A percentile compares a stretch with the other conserved stretches of the same genome.
phyloP scores from a whole-genome alignment of 2,797 vertebrate genomes.

The Aulostomus chinensis region DNA sequence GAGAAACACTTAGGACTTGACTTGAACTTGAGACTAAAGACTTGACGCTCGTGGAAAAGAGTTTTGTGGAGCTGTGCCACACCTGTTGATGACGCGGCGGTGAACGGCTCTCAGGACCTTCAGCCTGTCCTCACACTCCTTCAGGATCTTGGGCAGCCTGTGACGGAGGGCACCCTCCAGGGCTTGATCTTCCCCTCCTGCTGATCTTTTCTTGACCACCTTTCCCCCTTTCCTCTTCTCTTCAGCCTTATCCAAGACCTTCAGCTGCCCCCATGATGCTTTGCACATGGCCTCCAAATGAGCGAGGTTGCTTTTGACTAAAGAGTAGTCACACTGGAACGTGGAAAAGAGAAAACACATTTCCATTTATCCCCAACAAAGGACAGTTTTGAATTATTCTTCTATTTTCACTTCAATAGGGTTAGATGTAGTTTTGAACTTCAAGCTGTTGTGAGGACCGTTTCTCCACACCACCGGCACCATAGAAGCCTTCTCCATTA shows the following conservation, averaged over 20 bases:
- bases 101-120: slow-evolving; percentile 79
- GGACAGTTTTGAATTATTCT: too few species aligned
- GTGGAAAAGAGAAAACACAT: not conserved
- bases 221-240: slow-evolving; percentile 56
- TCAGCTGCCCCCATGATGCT: slow-evolving; percentile 80
- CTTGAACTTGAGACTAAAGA: too few species aligned
- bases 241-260: slow-evolving; percentile 67
- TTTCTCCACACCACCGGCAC: too few species aligned
- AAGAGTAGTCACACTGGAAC: slow-evolving; percentile 76
- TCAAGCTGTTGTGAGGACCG: too few species aligned
- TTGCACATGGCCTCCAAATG: slow-evolving; percentile 76
- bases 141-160: slow-evolving; percentile 71
- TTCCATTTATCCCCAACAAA: too few species aligned
- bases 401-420: too few species aligned
- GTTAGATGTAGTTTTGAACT: too few species aligned
- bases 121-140: slow-evolving; percentile 76
- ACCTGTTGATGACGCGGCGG: slow-evolving; percentile 82
- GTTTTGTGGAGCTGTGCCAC: too few species aligned
- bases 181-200: slow-evolving; percentile 15
- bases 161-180: slow-evolving; percentile 42
- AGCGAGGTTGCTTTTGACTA: slow-evolving; percentile 69
- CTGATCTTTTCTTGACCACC: slow-evolving; percentile 30
- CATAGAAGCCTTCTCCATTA: too few species aligned
- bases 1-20: too few species aligned
- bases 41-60: too few species aligned